Percentiles rank a stretch among this genome's conserved stretches.
phyloP scores from a whole-genome alignment of 2,113 vertebrate species.

The Gracilinanus agilis region DNA sequence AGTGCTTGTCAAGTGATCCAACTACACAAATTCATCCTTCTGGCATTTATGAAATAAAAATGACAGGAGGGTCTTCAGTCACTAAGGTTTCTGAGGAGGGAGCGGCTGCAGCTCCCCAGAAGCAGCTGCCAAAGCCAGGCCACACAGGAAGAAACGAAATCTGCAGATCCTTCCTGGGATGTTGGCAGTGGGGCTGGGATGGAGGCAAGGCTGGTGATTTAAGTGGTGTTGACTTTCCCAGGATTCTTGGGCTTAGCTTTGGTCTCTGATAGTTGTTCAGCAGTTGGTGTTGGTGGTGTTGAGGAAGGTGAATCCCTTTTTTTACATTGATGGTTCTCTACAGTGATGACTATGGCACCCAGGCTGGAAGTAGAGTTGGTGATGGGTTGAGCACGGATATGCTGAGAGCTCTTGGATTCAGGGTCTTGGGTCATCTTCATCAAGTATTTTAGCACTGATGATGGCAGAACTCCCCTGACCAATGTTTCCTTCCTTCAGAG shows the following conservation, averaged over 20 bases:
- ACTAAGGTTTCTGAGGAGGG: neutral
- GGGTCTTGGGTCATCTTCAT: too few relatives aligned
- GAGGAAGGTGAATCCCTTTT: neutral
- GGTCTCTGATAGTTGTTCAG: neutral
- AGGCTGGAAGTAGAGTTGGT: too few relatives aligned
- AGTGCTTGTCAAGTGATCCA: neutral
- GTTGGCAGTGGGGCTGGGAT: neutral
- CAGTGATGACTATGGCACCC: neutral
- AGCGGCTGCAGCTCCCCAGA: neutral
- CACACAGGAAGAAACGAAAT: neutral
- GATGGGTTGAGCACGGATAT: neutral
- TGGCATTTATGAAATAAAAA: neutral
- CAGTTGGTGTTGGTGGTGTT: neutral
- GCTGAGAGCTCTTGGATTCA: neutral
- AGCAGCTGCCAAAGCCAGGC: neutral
- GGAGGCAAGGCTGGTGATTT: neutral
- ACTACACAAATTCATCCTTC: neutral
- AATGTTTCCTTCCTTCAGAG: too few relatives aligned
- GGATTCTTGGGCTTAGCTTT: neutral
- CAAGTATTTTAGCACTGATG: too few relatives aligned
- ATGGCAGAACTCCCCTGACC: too few relatives aligned
- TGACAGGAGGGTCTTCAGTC: neutral
- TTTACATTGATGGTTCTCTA: neutral
- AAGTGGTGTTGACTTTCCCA: neutral
- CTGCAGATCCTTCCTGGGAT: neutral